phyloP scores from a whole-genome alignment of 2,797 vertebrate genomes.

The Geotrypetes seraphini region DNA sequence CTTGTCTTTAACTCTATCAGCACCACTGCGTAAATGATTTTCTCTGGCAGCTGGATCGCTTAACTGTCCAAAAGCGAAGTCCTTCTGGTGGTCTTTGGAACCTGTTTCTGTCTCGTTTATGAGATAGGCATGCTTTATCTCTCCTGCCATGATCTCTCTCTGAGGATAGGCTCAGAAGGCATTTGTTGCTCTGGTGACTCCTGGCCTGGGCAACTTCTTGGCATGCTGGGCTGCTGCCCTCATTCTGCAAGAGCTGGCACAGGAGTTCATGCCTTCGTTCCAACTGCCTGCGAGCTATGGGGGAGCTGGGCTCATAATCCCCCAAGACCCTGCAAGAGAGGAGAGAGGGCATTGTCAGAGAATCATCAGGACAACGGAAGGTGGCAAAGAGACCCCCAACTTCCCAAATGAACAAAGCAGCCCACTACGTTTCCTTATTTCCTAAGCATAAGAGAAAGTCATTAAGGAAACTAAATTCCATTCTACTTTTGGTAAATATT shows the following conservation, averaged over 20 bases:
- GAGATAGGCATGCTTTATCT: constrained; percentile 71
- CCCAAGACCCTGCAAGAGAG: constrained; percentile 26
- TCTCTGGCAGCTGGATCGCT: constrained; percentile 59
- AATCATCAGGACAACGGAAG: too few species aligned
- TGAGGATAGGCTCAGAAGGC: constrained; percentile 29
- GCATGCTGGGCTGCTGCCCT: not conserved
- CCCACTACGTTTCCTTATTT: too few species aligned
- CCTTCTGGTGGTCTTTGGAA: constrained; percentile 65
- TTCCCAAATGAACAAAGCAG: too few species aligned
- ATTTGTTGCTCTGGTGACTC: constrained; percentile 44
- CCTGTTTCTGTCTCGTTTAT: constrained; percentile 58
- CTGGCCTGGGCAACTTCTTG: constrained; percentile 7
- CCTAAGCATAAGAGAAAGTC: too few species aligned
- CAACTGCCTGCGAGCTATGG: not conserved
- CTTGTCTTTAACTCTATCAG: constrained; percentile 53
- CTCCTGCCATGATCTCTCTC: constrained; percentile 74
- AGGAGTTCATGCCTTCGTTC: not conserved
- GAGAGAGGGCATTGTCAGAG: not conserved
- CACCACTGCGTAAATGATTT: constrained; percentile 18
- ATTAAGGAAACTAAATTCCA: too few species aligned
- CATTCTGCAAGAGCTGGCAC: not conserved
- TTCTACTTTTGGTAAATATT: too few species aligned
- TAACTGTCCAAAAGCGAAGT: constrained; percentile 53
- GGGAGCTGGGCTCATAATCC: constrained; percentile 24
- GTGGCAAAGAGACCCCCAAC: too few species aligned